Percentiles rank a stretch among this genome's conserved stretches.
Evolutionary conservation across 2,797 vertebrate genomes (phyloP).

Genomic region (Hypotaenidia okinawae): DNA sequence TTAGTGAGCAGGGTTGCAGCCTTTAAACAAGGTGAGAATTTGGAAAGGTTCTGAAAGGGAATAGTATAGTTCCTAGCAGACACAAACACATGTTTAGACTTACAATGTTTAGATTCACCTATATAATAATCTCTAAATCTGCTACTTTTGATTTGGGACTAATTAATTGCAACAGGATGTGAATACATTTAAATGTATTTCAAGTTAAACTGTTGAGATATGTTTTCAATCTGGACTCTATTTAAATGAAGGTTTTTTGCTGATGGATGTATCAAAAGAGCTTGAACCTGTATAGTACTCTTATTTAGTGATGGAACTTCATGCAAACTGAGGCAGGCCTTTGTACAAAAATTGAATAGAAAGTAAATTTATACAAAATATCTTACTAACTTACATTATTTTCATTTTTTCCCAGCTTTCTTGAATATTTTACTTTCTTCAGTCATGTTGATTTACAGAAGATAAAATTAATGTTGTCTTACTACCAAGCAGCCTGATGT

Average conservation of each 20-base stretch:
- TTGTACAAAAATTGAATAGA: background rate
- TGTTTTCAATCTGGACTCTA: background rate
- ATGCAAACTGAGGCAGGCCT: background rate
- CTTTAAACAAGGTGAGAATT: background rate
- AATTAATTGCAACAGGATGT: background rate
- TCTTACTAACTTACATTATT: background rate
- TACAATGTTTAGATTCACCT: background rate
- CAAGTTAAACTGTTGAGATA: background rate
- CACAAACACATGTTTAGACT: background rate
- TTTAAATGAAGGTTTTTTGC: background rate
- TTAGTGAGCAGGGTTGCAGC: background rate
- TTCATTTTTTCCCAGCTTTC: background rate
- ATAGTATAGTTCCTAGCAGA: background rate
- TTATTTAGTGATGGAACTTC: background rate
- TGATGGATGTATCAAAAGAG: background rate
- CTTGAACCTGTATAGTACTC: background rate
- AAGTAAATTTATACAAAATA: background rate
- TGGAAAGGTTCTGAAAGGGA: background rate
- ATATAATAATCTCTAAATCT: background rate
- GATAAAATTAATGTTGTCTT: constrained; percentile 21
- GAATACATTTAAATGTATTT: background rate
- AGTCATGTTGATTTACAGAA: background rate
- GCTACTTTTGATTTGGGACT: background rate
- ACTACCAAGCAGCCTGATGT: background rate
- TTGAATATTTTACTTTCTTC: background rate